Evolutionary conservation across 1,140 invertebrate genomes (phyloP), one percentile per base, ranked within the genome.

Genomic region (Mactra quadrangularis): DNA sequence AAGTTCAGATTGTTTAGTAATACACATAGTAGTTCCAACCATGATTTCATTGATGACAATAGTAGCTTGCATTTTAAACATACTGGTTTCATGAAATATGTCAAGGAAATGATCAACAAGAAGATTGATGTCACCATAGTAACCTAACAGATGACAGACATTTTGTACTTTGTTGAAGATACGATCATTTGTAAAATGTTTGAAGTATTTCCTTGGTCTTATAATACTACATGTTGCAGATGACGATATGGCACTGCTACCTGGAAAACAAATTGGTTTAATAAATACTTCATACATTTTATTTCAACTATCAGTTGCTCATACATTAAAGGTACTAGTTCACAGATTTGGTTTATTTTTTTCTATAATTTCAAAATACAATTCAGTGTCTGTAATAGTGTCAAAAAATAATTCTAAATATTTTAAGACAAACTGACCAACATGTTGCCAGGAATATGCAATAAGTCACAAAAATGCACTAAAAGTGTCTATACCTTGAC

Each of bases 21-120:
- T 15, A 41, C 6, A 6, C 38, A 41, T 41, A 41, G 79, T 68
- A 55, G 84, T 83, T 45, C 89, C 89, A 31, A 87, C 19, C 57
- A 90, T 75, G 6, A 90, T 82, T 62, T 90, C 88, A 87, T 90
- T 90, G 13, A 90, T 85, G 27, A 89, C 84, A 19, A 89, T 35
- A 29, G 87, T 86, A 9, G 88, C 85, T 60, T 86, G 82, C 62
- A 89, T 62, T 62, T 85, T 86, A 59, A 89, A 87, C 17, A 87
- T 55, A n/a, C 66, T 83, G 17, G 83, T 87, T 33, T 88, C 86
- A 74, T 90, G 86, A 71, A 86, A 85, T 17, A 89, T 75, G 47
- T 89, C 89, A 66, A 90, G 68, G 29, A 90, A 86, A 66, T 88
- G 86, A 64, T 90, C 89, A n/a, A 87, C 76, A 22, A 90, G 33